A percentile compares a stretch with the other conserved stretches of the same genome.
phyloP scores from a whole-genome alignment of 2,888 invertebrate genomes.

The Nephrotoma appendiculata region DNA sequence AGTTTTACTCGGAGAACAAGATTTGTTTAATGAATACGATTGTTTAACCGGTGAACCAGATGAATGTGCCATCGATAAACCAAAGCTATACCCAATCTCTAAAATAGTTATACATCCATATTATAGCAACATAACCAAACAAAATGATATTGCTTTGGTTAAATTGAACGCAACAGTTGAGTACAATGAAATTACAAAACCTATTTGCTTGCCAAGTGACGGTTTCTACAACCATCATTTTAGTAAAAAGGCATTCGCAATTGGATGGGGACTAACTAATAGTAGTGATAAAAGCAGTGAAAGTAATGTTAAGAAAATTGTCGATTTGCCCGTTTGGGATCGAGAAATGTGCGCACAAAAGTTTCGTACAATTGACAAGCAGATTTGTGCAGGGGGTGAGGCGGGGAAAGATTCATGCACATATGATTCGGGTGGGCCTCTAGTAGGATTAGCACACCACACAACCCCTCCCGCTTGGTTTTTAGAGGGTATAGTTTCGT shows the following conservation, averaged over 20 bases:
- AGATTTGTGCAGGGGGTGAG: not conserved
- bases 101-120: not conserved
- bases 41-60: not conserved
- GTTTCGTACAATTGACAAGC: not conserved
- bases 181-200: not conserved
- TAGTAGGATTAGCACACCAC: not conserved
- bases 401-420: not conserved
- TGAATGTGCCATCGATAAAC: not conserved
- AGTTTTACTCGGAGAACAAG: not conserved
- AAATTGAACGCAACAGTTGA: not conserved
- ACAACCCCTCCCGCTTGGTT: not conserved
- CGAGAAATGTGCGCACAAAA: not conserved
- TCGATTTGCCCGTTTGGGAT: not conserved
- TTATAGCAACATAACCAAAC: not conserved
- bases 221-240: not conserved
- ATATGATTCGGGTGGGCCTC: not conserved
- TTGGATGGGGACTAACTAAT: not conserved
- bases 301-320: not conserved
- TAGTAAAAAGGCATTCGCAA: not conserved
- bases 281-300: not conserved
- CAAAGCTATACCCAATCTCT: not conserved
- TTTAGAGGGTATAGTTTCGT: not conserved
- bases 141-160: not conserved
- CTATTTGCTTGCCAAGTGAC: not conserved
- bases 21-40: not conserved